These are phyloP conservation scores for Leptinotarsa defecta DNA, from an alignment of 1,140 invertebrate genomes.

Conservation along the genomic window DNA sequence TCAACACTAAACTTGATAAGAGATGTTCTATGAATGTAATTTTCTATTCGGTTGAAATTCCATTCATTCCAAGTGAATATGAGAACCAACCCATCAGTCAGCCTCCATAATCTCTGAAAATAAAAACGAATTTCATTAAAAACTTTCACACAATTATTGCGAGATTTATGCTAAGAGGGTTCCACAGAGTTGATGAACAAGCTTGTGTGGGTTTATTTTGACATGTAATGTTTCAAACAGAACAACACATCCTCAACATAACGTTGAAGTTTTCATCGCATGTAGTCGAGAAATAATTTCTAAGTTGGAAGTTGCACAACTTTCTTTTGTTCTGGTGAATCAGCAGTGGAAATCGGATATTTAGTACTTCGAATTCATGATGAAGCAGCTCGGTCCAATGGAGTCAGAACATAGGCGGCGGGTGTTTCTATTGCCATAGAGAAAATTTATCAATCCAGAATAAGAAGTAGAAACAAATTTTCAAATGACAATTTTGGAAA, in stretches of 20 bases:
- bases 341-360: conserved; percentile 12
- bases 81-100: too few species aligned
- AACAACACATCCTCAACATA: conserved; percentile 23
- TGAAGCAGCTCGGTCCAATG: conserved; percentile 7
- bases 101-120: not conserved
- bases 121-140: conserved; percentile 3
- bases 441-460: too few species aligned
- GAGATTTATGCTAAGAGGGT: conserved; percentile 19
- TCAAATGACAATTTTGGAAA: too few species aligned
- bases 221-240: conserved; percentile 17
- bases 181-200: conserved; percentile 21
- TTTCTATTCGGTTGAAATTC: too few species aligned
- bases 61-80: too few species aligned
- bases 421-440: too few species aligned
- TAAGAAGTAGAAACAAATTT: too few species aligned
- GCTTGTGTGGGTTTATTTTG: conserved; percentile 17
- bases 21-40: too few species aligned
- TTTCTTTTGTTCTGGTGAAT: conserved; percentile 24
- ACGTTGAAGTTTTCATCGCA: not conserved
- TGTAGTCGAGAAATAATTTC: conserved; percentile 18
- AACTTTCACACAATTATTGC: not conserved
- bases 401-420: not conserved
- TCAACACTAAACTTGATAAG: too few species aligned
- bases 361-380: not conserved
- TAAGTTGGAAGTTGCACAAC: conserved; percentile 23